These are phyloP conservation scores for Brevipalpus yothersi DNA, from an alignment of 1,140 invertebrate species.

Conservation along the genomic window DNA sequence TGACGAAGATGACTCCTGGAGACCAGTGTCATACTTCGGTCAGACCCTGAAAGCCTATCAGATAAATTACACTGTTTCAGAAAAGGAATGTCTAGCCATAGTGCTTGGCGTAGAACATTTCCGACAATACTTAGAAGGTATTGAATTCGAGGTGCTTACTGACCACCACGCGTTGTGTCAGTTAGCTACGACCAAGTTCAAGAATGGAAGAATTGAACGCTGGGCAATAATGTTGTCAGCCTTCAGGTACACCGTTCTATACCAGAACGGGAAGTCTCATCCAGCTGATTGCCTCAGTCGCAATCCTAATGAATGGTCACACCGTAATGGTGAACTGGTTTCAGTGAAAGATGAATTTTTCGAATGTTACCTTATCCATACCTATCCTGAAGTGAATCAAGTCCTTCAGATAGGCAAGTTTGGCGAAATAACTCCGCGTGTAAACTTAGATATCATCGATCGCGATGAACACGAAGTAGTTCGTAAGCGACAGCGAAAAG, in stretches of 20 bases:
- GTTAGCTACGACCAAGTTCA: neutral
- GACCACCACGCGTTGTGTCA: slow-evolving; percentile 1
- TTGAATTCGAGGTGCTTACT: slow-evolving; percentile 1
- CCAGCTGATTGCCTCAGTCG: neutral
- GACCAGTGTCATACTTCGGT: slow-evolving; percentile 17
- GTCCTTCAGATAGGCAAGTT: neutral
- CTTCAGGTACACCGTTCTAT: neutral
- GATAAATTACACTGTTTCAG: slow-evolving; percentile 23
- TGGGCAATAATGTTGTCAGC: neutral
- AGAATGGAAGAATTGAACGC: neutral
- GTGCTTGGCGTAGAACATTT: slow-evolving; percentile 27
- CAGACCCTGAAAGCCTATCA: neutral
- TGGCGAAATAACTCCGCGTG: neutral
- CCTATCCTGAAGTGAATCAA: neutral
- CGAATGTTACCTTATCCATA: neutral
- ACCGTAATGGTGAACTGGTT: neutral
- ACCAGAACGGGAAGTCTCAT: neutral
- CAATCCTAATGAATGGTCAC: neutral
- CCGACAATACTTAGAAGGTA: slow-evolving; percentile 24
- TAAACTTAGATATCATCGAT: neutral
- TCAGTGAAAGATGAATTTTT: neutral
- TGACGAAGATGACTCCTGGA: slow-evolving; percentile 20
- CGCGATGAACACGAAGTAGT: neutral
- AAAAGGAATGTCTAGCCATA: slow-evolving; percentile 28
- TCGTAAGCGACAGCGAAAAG: neutral